Base-by-base conservation (phyloP, 1,140 invertebrate species). In the Drosophila kepulauana region DNA sequence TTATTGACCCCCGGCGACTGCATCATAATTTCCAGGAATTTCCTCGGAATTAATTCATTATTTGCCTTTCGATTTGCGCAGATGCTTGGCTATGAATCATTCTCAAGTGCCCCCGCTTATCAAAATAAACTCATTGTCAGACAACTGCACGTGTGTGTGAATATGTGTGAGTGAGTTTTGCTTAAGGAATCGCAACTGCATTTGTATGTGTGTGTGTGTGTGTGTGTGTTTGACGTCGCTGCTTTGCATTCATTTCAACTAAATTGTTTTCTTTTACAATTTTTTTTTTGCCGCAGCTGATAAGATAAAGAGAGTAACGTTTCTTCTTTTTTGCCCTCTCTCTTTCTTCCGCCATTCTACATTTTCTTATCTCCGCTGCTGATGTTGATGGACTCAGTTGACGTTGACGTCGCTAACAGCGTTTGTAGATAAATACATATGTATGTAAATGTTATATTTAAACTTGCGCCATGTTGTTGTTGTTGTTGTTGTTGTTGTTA, bases 401-500 rank as follows among this genome's bases (percentile, higher is more conserved):
- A 30, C 10, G 35, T 38, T 38, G 35, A 43, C 41, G 41, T 13
- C 41, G 41, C 11, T n/a, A 43, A 43, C 41, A 43, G n/a, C 41
- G n/a, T 5, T 2, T 13, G 11, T 43, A 13, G 41, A 43, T 43
- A 38, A 25, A 35, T 48, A 25, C 3, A 25, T 25, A 25, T 25
- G 20, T 25, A 41, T 78, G 25, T 41, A 25, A 78, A 72, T 78
- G 54, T 81, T 81, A 15, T 30, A 28, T 59, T 59, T 79, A 45
- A 75, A 75, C 41, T 68, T 75, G 61, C 35, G 66, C 63, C 41
- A 78, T 61, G 38, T 54, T 78, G 38, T 46, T 52, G 28, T 33
- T 3, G 38, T 54, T 78, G 38, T 46, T 52, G 28, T 33, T 3
- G 35, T 38, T 10, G 20, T 25, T 25, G 20, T 35, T 58, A 46